phyloP scores from a whole-genome alignment of 1,140 invertebrate genomes.

The Drusus annulatus region DNA sequence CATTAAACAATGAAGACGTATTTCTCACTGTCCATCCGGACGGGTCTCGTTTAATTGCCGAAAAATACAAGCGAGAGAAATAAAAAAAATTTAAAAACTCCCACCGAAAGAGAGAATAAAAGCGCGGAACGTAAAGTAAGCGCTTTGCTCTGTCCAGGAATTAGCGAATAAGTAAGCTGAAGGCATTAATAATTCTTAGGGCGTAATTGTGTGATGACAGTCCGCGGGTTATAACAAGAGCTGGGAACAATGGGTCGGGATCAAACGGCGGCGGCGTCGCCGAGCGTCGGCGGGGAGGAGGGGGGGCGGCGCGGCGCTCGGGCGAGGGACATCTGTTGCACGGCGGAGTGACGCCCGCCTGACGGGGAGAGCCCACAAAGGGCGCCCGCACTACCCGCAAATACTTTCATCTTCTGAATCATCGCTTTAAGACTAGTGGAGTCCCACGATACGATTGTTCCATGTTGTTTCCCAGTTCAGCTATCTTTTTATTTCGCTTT shows the following conservation, averaged over 20 bases:
- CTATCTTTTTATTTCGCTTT: no score
- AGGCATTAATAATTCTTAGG: slow-evolving; percentile 51
- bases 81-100: neutral
- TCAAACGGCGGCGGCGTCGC: neutral
- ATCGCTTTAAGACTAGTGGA: no score
- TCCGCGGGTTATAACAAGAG: slow-evolving; percentile 29
- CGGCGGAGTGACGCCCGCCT: neutral
- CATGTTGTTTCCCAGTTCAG: no score
- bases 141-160: slow-evolving; percentile 13
- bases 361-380: no score
- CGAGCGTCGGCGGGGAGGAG: neutral
- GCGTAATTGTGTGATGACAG: slow-evolving; percentile 49
- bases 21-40: slow-evolving; percentile 23
- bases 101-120: neutral
- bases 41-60: slow-evolving; percentile 23
- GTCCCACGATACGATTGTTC: no score
- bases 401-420: no score
- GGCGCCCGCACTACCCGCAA: no score
- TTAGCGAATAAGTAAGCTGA: slow-evolving; percentile 33
- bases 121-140: neutral
- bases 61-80: neutral
- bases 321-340: slow-evolving; percentile 25
- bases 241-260: slow-evolving; percentile 32
- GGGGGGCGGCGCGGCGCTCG: no score
- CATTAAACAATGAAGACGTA: slow-evolving; percentile 29